Evolutionary conservation across 2,888 invertebrate species (phyloP).

Genomic region (Plusia festucae): DNA sequence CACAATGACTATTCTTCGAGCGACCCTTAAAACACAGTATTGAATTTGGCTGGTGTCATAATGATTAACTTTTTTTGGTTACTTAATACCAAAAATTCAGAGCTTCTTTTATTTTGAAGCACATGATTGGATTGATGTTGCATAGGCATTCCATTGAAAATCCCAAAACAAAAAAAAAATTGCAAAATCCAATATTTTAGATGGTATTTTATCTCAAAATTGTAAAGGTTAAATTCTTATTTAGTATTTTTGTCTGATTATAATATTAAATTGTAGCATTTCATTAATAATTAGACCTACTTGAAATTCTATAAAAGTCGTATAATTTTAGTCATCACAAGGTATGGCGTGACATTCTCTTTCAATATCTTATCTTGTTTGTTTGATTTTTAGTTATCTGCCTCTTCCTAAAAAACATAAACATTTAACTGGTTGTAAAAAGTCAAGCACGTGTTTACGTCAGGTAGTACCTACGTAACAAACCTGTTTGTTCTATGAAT

Average conservation of each 20-base stretch:
- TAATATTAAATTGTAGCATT: too few species aligned
- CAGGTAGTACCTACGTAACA: constrained; percentile 63
- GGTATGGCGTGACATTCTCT: constrained; percentile 56
- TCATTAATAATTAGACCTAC: too few species aligned
- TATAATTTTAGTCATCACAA: constrained; percentile 28
- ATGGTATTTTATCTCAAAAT: too few species aligned
- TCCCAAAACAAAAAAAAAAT: too few species aligned
- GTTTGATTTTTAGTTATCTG: constrained; percentile 48
- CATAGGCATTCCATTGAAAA: too few species aligned
- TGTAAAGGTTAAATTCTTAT: too few species aligned
- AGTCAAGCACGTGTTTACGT: constrained; percentile 59
- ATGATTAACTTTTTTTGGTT: too few species aligned
- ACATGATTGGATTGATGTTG: neutral
- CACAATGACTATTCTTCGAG: neutral
- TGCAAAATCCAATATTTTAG: too few species aligned
- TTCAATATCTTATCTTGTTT: constrained; percentile 56
- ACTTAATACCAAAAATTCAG: neutral
- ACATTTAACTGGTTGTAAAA: constrained; percentile 48
- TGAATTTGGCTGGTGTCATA: neutral
- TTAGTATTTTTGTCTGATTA: too few species aligned
- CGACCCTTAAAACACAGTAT: neutral
- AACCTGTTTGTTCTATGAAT: constrained; percentile 74
- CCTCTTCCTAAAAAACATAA: constrained; percentile 56
- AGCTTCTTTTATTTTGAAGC: neutral
- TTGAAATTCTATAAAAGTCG: too few species aligned